Conservation (phyloP, 2,888 invertebrate species). For the Himalopsyche kuldschensis region DNA sequence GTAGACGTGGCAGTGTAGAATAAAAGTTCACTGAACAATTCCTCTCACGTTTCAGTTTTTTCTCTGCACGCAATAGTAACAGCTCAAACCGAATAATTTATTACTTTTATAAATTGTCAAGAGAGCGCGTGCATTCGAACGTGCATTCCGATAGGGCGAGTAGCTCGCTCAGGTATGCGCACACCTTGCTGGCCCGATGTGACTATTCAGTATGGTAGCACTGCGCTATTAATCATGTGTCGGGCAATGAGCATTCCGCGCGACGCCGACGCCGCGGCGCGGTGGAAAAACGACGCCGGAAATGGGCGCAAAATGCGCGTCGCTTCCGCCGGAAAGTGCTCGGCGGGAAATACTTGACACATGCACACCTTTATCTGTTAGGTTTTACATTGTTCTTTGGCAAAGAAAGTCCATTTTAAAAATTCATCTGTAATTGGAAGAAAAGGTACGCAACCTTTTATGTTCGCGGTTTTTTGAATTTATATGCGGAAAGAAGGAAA, state of each 20-base stretch:
- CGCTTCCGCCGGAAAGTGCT: neutral
- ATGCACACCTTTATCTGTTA: neutral
- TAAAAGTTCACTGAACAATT: neutral
- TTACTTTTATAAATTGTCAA: neutral
- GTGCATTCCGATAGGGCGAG: neutral
- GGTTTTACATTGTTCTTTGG: neutral
- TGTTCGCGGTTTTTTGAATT: no score
- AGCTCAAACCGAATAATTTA: neutral
- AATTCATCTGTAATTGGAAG: no score
- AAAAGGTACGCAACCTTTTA: no score
- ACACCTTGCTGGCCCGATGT: neutral
- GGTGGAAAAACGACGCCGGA: neutral
- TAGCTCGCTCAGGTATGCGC: constrained; percentile 18
- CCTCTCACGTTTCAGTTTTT: neutral
- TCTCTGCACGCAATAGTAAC: neutral
- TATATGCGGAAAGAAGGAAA: no score
- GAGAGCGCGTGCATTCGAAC: neutral
- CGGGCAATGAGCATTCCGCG: constrained; percentile 25
- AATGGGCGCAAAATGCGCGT: constrained; percentile 6
- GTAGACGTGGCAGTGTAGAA: neutral
- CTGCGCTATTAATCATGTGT: constrained; percentile 20
- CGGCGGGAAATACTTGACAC: neutral
- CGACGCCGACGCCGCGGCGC: neutral
- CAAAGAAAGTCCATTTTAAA: no score
- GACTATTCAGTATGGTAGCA: neutral